Base-by-base conservation (phyloP, 2,797 vertebrate species). In the Borostomias antarcticus region DNA sequence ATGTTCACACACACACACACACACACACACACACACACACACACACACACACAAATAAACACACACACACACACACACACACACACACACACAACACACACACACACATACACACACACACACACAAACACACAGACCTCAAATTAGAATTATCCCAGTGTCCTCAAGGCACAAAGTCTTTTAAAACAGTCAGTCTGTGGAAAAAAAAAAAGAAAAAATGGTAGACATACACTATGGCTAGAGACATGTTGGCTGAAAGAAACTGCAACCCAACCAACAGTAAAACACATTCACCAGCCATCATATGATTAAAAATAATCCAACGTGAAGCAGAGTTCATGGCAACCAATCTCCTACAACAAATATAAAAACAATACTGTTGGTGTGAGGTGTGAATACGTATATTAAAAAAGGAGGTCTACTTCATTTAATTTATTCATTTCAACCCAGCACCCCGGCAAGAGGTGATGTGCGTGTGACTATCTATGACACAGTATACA, bases 331-430 rank as follows among this genome's bases (percentile, higher is more conserved):
- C 11, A 23, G 11, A 15, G 3, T 19, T 52, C 15, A 72, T 1
- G 13, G 37, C 47, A 51, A 62, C 7, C 61, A 60, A 61, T 30
- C 28, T 23, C 23, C 40, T 13, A 47, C 51, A 15, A 51, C 33
- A 61, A 53, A 25, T 29, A 53, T n/a, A 52, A 51, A 50, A 58
- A 8, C 1, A 45, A 32, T 54, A 62, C 19, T 45, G 33, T 61
- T 61, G 56, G 10, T 58, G 61, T 64, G 53, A 66, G 61, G 52
- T 56, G 32, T 30, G 33, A 33, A 47, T 33, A 9, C 66, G 19
- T 54, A 79, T 63, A n/a, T n/a, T n/a, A n/a, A n/a, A n/a, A n/a
- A n/a, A n/a, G n/a, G n/a, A n/a, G n/a, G n/a, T n/a, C n/a, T n/a
- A n/a, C n/a, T n/a, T n/a, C n/a, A n/a, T n/a, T n/a, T n/a, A n/a